A percentile compares a stretch with the other conserved stretches of the same genome.
phyloP scores from a whole-genome alignment of 1,140 invertebrate genomes.

The Aricia agestis region DNA sequence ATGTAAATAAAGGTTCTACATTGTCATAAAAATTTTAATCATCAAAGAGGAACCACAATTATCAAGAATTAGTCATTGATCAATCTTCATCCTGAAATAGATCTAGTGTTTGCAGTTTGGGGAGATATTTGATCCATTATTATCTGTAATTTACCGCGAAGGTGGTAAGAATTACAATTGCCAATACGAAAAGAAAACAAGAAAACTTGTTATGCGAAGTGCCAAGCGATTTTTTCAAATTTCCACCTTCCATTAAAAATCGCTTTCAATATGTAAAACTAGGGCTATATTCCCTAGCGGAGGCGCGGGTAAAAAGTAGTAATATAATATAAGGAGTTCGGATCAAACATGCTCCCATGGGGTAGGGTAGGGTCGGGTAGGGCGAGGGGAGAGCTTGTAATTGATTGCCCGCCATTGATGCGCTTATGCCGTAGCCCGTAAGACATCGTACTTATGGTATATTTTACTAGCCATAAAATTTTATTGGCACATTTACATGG shows the following conservation, averaged over 20 bases:
- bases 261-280: conserved; percentile 12
- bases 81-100: too few relatives aligned
- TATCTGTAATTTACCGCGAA: too few relatives aligned
- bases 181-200: not conserved
- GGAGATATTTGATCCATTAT: too few relatives aligned
- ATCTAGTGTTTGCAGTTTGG: too few relatives aligned
- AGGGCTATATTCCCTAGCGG: conserved; percentile 13
- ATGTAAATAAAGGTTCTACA: too few relatives aligned
- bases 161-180: too few relatives aligned
- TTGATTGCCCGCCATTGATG: conserved; percentile 15
- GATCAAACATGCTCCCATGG: conserved; percentile 15
- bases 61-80: too few relatives aligned
- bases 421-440: not conserved
- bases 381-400: conserved; percentile 4
- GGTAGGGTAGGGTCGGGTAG: conserved; percentile 8
- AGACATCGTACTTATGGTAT: conserved; percentile 9
- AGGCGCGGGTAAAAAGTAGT: conserved; percentile 11
- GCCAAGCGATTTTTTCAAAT: not conserved
- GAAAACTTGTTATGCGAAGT: not conserved
- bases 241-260: conserved; percentile 9
- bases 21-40: too few relatives aligned
- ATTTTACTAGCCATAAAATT: not conserved
- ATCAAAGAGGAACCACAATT: too few relatives aligned
- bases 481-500: conserved; percentile 1
- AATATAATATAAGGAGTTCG: conserved; percentile 13